phyloP scores from a whole-genome alignment of 2,113 vertebrate genomes.

The Garra rufa region DNA sequence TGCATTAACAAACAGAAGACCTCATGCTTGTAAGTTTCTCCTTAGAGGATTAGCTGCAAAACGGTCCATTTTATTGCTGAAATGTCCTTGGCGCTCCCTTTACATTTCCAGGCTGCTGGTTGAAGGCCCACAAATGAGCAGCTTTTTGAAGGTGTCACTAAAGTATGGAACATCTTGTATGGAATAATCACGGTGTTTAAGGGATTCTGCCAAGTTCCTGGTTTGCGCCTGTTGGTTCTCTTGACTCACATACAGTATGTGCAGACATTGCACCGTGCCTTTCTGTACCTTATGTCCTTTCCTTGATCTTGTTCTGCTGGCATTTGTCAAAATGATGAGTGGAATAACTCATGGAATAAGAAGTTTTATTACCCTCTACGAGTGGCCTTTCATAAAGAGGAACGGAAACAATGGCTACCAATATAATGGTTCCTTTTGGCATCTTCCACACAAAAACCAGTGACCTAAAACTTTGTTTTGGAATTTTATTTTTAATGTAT shows the following conservation, averaged over 20 bases:
- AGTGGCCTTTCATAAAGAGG: not conserved
- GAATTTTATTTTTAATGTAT: not conserved
- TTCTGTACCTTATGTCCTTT: slow-evolving; percentile 25
- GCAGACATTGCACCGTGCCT: not conserved
- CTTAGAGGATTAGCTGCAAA: not conserved
- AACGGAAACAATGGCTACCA: not conserved
- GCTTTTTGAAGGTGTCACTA: slow-evolving; percentile 38
- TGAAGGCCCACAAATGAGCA: not conserved
- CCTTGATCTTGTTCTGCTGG: slow-evolving; percentile 21
- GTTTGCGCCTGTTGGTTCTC: slow-evolving; percentile 16
- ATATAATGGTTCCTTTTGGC: slow-evolving; percentile 39
- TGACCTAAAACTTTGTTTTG: not conserved
- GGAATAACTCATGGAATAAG: not conserved
- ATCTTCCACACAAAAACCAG: not conserved
- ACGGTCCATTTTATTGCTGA: slow-evolving; percentile 15
- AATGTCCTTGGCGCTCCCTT: slow-evolving; percentile 28
- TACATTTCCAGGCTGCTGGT: slow-evolving; percentile 27
- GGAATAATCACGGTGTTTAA: slow-evolving; percentile 13
- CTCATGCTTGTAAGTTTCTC: not conserved
- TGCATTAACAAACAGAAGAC: not conserved
- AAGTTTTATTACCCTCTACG: slow-evolving; percentile 33
- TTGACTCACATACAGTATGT: slow-evolving; percentile 19
- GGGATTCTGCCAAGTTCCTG: not conserved
- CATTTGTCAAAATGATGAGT: slow-evolving; percentile 9
- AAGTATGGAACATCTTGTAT: slow-evolving; percentile 43